Conservation (phyloP, 2,797 vertebrate genomes). For the Streptopelia turtur region DNA sequence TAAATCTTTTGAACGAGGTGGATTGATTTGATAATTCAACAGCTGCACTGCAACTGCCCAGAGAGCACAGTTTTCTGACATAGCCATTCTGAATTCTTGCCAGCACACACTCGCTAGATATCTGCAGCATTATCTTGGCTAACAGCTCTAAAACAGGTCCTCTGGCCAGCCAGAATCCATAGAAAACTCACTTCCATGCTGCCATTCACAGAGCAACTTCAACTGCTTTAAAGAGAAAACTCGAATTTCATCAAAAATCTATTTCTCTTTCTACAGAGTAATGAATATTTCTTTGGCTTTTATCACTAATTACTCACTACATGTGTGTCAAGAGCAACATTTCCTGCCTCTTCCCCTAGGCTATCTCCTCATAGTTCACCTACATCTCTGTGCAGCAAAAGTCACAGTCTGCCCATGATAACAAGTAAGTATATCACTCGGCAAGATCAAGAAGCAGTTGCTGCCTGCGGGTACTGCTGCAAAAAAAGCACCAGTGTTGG, state of each 20-base stretch:
- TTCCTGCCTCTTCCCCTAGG: constrained; percentile 30
- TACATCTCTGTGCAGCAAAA: constrained; percentile 33
- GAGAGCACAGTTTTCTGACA: constrained; percentile 44
- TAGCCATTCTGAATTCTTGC: constrained; percentile 12
- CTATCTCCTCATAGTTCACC: constrained; percentile 38
- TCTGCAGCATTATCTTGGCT: constrained; percentile 43
- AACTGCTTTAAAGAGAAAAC: constrained; percentile 52
- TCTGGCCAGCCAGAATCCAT: constrained; percentile 31
- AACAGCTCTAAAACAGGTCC: constrained; percentile 43
- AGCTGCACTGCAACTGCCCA: constrained; percentile 50
- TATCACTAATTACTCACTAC: constrained; percentile 64
- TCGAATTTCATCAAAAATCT: constrained; percentile 66
- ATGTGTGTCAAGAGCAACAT: constrained; percentile 43
- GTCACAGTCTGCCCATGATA: constrained; percentile 45
- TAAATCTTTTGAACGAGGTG: not conserved
- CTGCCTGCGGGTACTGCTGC: not conserved
- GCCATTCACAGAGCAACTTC: constrained; percentile 52
- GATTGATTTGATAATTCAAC: not conserved
- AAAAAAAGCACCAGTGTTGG: not conserved
- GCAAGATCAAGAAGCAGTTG: constrained; percentile 55
- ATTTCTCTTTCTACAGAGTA: constrained; percentile 61
- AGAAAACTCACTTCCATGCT: constrained; percentile 58
- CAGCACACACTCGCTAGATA: constrained; percentile 24
- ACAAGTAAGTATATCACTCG: constrained; percentile 37
- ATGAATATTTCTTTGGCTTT: constrained; percentile 66